A percentile compares a stretch with the other conserved stretches of the same genome.
These are phyloP conservation scores for Oscheius sp. DNA, from an alignment of 1,140 invertebrate genomes.

Conservation along the genomic window DNA sequence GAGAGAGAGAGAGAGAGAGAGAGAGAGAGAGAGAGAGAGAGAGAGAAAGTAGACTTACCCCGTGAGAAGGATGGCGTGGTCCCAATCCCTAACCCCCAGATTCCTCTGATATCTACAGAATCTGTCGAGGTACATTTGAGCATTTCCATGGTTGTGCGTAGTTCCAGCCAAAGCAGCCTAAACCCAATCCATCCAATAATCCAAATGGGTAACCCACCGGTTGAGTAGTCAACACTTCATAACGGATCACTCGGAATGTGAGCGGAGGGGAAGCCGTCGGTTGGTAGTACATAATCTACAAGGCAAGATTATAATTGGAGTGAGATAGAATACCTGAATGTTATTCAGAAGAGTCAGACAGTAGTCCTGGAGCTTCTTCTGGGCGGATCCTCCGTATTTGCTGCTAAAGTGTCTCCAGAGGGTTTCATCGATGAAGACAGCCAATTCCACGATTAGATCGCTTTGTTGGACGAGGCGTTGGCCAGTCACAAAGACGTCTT, in stretches of 20 bases:
- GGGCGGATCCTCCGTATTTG: slow-evolving; percentile 54
- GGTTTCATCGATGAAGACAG: slow-evolving; percentile 58
- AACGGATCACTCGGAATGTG: slow-evolving; percentile 55
- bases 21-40: too few relatives aligned
- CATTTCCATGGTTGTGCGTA: slow-evolving; percentile 56
- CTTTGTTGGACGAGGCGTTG: slow-evolving; percentile 50
- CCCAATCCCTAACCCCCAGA: slow-evolving; percentile 57
- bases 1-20: too few relatives aligned
- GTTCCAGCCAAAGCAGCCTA: slow-evolving; percentile 53
- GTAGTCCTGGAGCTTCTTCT: slow-evolving; percentile 54
- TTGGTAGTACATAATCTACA: slow-evolving; percentile 61
- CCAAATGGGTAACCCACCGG: slow-evolving; percentile 37
- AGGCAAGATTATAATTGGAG: too few relatives aligned
- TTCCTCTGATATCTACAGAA: slow-evolving; percentile 58
- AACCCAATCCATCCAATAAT: too few relatives aligned
- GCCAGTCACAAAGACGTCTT: slow-evolving; percentile 60
- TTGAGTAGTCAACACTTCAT: slow-evolving; percentile 58
- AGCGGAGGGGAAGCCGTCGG: slow-evolving; percentile 54
- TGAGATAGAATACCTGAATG: too few relatives aligned
- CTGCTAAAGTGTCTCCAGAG: slow-evolving; percentile 56
- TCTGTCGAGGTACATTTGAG: slow-evolving; percentile 56
- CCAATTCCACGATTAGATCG: slow-evolving; percentile 57
- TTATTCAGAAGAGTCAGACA: slow-evolving; percentile 55
- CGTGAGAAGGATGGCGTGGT: slow-evolving; percentile 59
- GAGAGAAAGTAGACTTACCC: slow-evolving; percentile 32